Conservation (phyloP, 2,888 invertebrate genomes). For the Ctenicera cuprea region DNA sequence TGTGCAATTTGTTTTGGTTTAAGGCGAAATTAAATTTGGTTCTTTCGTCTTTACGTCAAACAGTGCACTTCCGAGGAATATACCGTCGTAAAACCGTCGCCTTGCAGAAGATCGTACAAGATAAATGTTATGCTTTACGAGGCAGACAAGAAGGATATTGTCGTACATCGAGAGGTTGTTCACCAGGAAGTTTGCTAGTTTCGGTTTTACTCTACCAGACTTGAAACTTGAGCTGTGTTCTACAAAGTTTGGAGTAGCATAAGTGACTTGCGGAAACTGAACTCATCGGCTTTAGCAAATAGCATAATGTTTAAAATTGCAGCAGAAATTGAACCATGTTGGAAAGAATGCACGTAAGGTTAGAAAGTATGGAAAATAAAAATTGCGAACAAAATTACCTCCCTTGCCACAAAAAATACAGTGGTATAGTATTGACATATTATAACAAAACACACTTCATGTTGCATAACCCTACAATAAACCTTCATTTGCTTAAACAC, state of each 20-base stretch:
- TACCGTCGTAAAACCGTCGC: constrained; percentile 13
- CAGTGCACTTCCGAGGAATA: constrained; percentile 3
- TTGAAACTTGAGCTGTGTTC: background rate
- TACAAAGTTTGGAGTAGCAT: background rate
- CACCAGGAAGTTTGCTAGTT: constrained; percentile 14
- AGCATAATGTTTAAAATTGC: too few relatives aligned
- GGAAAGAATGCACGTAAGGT: too few relatives aligned
- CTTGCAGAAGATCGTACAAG: constrained; percentile 4
- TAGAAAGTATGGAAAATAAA: too few relatives aligned
- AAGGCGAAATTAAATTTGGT: constrained; percentile 18
- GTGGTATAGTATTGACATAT: too few relatives aligned
- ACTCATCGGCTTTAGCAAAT: background rate
- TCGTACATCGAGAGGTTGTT: constrained; percentile 5
- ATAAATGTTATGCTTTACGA: constrained; percentile 24
- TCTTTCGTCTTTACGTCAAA: background rate
- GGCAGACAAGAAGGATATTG: constrained; percentile 15
- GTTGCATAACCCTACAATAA: too few relatives aligned
- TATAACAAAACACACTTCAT: too few relatives aligned
- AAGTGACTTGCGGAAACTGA: background rate
- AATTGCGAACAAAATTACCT: too few relatives aligned
- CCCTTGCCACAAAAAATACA: too few relatives aligned
- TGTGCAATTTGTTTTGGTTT: constrained; percentile 1
- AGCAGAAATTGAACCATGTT: too few relatives aligned
- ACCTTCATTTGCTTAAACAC: too few relatives aligned
- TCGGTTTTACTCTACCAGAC: constrained; percentile 1